phyloP scores from a whole-genome alignment of 2,113 vertebrate genomes.

The Pelobates fuscus region DNA sequence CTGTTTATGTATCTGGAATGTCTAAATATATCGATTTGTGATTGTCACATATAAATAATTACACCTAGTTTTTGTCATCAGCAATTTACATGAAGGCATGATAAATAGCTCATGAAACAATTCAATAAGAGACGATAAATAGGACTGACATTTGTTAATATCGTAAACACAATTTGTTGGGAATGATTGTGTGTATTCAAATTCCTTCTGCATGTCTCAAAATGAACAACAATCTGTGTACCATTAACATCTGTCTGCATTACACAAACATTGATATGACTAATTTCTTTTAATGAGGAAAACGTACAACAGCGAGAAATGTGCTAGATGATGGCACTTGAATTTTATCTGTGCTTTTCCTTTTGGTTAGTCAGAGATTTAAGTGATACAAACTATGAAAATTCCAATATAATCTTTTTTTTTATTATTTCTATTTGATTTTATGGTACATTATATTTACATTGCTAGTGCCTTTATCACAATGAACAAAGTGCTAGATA shows the following conservation, averaged over 20 bases:
- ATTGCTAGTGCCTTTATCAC: too few relatives aligned
- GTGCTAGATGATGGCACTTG: slow-evolving; percentile 29
- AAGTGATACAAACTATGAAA: too few relatives aligned
- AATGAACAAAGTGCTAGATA: too few relatives aligned
- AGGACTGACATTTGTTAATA: slow-evolving; percentile 67
- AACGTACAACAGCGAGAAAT: slow-evolving; percentile 67
- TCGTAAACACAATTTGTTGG: slow-evolving; percentile 73
- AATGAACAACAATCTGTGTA: slow-evolving; percentile 64
- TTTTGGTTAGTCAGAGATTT: not conserved
- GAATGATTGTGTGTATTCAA: slow-evolving; percentile 67
- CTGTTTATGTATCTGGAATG: too few relatives aligned
- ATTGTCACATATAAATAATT: slow-evolving; percentile 19
- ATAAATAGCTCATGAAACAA: slow-evolving; percentile 58
- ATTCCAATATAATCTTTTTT: too few relatives aligned
- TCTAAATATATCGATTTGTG: too few relatives aligned
- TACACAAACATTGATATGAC: slow-evolving; percentile 69
- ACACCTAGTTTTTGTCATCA: slow-evolving; percentile 40
- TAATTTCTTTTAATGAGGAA: slow-evolving; percentile 71
- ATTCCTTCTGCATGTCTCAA: slow-evolving; percentile 66
- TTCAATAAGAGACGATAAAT: slow-evolving; percentile 64
- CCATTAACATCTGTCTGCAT: slow-evolving; percentile 73
- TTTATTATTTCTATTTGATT: too few relatives aligned
- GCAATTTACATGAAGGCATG: slow-evolving; percentile 51
- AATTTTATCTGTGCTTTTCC: not conserved
- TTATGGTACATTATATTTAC: too few relatives aligned